These are phyloP conservation scores for Excalfactoria chinensis DNA, from an alignment of 2,113 vertebrate genomes.

Conservation along the genomic window DNA sequence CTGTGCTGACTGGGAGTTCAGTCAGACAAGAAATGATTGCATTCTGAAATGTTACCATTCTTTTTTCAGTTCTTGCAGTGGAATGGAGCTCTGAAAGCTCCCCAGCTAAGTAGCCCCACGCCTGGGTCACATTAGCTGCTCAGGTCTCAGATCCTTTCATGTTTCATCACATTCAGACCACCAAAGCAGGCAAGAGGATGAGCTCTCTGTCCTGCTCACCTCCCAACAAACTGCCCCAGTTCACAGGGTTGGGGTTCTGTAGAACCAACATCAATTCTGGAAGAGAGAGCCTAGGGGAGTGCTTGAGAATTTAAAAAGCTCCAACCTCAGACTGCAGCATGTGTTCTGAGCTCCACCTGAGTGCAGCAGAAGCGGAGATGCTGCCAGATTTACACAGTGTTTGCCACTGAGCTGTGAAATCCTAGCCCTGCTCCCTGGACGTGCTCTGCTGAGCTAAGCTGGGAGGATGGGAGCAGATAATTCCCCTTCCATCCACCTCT, in stretches of 20 bases:
- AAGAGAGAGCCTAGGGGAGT: neutral
- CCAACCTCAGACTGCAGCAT: neutral
- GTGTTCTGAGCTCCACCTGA: neutral
- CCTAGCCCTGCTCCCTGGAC: neutral
- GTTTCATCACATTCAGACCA: neutral
- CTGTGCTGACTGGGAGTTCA: neutral
- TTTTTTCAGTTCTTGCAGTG: neutral
- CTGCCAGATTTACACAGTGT: neutral
- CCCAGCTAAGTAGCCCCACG: neutral
- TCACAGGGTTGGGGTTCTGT: neutral
- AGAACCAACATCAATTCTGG: neutral
- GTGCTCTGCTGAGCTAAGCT: neutral
- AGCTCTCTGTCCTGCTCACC: neutral
- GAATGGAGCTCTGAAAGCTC: neutral
- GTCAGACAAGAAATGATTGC: neutral
- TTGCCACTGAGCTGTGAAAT: neutral
- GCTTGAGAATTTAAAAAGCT: neutral
- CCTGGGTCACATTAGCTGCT: neutral
- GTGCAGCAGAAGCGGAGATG: fast-evolving
- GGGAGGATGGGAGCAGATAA: neutral
- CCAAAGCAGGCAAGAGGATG: neutral
- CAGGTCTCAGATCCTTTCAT: neutral
- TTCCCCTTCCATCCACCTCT: neutral
- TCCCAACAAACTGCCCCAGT: neutral
- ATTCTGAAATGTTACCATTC: neutral